These are phyloP conservation scores for Hephaestus fuliginosus DNA, from an alignment of 2,797 vertebrate species.

Conservation along the genomic window DNA sequence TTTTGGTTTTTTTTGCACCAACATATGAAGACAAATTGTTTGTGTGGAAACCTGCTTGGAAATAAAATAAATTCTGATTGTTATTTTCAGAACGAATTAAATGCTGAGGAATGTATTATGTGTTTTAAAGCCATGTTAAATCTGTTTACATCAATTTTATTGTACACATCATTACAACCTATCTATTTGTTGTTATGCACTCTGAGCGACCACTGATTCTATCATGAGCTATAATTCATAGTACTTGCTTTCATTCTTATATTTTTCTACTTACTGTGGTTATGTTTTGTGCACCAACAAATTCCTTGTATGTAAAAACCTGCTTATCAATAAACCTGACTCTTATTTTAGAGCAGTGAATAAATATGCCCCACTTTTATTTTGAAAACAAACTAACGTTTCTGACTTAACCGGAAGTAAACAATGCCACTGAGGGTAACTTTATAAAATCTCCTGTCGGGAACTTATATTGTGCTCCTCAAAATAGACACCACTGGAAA, in stretches of 20 bases:
- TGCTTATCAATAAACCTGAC: too few relatives aligned
- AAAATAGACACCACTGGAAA: conserved; percentile 61
- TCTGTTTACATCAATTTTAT: neutral
- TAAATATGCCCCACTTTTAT: neutral
- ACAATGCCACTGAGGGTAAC: rapidly evolving
- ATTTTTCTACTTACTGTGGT: too few relatives aligned
- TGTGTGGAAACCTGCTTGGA: too few relatives aligned
- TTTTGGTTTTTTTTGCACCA: too few relatives aligned
- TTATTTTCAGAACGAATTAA: too few relatives aligned
- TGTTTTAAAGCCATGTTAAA: neutral
- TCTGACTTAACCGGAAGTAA: conserved; percentile 1
- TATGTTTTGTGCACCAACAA: too few relatives aligned
- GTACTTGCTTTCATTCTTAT: too few relatives aligned
- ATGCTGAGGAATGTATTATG: too few relatives aligned
- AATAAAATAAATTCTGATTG: too few relatives aligned
- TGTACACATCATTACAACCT: neutral
- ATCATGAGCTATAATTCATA: too few relatives aligned
- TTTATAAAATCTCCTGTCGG: neutral
- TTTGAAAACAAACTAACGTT: neutral
- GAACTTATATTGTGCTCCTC: conserved; percentile 31
- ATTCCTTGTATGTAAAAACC: too few relatives aligned
- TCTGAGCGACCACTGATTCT: neutral
- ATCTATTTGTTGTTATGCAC: neutral
- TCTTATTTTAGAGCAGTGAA: neutral
- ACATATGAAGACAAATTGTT: too few relatives aligned